These are phyloP conservation scores for Macaca fascicularis DNA, from an alignment of 2,113 vertebrate genomes.

Conservation along the genomic window DNA sequence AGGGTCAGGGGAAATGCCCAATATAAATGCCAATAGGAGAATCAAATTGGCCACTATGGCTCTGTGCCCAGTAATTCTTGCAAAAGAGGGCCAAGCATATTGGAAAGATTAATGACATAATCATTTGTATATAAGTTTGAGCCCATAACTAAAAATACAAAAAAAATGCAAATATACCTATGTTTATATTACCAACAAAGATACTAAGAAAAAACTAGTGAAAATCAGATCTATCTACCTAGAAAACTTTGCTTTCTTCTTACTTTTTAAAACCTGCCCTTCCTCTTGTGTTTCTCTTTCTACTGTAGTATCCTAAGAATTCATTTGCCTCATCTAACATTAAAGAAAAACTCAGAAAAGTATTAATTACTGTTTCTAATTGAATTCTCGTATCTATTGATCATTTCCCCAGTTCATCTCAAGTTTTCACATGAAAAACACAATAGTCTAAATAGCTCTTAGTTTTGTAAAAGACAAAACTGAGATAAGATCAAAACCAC, in stretches of 20 bases:
- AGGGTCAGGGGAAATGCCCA: not conserved
- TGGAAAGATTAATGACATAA: not conserved
- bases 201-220: not conserved
- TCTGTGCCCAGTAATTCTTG: not conserved
- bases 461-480: not conserved
- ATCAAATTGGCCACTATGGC: not conserved
- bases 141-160: not conserved
- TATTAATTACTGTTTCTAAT: not conserved
- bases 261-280: not conserved
- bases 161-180: not conserved
- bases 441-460: not conserved
- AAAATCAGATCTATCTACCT: not conserved
- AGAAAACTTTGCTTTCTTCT: not conserved
- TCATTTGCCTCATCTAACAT: not conserved
- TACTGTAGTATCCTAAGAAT: not conserved
- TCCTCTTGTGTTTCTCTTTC: not conserved
- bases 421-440: not conserved
- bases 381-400: not conserved
- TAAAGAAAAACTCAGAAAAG: not conserved
- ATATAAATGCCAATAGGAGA: not conserved
- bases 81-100: not conserved
- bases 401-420: not conserved
- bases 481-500: not conserved
- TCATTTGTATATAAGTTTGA: not conserved
- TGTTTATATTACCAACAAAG: not conserved